Evolutionary conservation across 2,888 invertebrate genomes (phyloP).

Genomic region (Micoletzkya japonica): DNA sequence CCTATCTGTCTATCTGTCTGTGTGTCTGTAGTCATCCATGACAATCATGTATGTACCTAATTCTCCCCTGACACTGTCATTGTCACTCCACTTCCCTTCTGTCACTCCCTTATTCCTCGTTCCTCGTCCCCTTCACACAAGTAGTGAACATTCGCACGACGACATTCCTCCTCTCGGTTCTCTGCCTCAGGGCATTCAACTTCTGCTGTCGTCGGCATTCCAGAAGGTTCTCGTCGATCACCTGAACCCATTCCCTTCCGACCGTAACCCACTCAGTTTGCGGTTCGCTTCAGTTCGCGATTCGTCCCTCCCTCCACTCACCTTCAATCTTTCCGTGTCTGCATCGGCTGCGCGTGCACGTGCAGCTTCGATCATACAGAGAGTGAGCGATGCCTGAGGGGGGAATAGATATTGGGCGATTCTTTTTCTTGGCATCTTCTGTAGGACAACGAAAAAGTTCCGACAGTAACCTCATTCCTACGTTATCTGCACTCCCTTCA

Average conservation of each 20-base stretch:
- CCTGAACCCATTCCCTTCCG: constrained; percentile 32
- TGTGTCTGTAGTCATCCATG: too few relatives aligned
- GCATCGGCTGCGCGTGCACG: constrained; percentile 46
- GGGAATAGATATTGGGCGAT: too few relatives aligned
- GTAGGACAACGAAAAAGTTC: not conserved
- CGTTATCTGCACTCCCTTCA: not conserved
- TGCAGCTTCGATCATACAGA: constrained; percentile 59
- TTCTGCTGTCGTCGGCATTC: constrained; percentile 55
- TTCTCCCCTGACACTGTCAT: too few relatives aligned
- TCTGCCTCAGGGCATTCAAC: constrained; percentile 42
- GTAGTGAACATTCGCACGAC: not conserved
- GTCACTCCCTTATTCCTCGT: not conserved
- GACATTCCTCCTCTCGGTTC: not conserved
- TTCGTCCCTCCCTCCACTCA: not conserved
- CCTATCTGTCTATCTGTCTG: too few relatives aligned
- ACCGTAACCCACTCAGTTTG: not conserved
- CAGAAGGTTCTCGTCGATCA: constrained; percentile 54
- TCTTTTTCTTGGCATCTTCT: too few relatives aligned
- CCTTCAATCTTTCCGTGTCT: constrained; percentile 31
- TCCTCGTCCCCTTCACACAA: constrained; percentile 1
- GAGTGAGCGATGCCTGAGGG: constrained; percentile 50
- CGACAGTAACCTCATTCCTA: not conserved
- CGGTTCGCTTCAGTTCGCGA: not conserved
- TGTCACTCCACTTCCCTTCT: too few relatives aligned
- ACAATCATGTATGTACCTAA: too few relatives aligned